phyloP scores from a whole-genome alignment of 2,113 vertebrate species.

The Bujurquina vittata region DNA sequence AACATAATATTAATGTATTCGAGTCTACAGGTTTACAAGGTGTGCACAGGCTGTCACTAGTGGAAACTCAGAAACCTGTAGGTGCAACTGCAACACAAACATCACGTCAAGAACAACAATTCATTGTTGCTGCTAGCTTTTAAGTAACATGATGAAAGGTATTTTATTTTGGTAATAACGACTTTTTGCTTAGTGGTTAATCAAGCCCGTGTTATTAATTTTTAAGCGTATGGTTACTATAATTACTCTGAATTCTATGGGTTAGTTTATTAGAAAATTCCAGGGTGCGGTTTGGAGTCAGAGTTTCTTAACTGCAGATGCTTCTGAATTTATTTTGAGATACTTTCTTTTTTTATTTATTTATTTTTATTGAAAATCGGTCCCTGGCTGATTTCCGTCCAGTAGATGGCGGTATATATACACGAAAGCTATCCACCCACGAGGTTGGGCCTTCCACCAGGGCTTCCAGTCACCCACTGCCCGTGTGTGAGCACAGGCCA shows the following conservation, averaged over 20 bases:
- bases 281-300: background rate
- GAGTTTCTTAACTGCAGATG: background rate
- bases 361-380: background rate
- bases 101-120: background rate
- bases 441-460: constrained; percentile 7
- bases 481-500: constrained; percentile 40
- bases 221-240: background rate
- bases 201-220: background rate
- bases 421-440: constrained; percentile 24
- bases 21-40: background rate
- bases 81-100: background rate
- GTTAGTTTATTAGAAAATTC: background rate
- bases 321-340: constrained; percentile 2
- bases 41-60: background rate
- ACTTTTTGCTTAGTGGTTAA: background rate
- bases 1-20: constrained; percentile 4
- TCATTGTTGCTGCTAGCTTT: background rate
- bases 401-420: constrained; percentile 79
- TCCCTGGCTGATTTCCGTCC: constrained; percentile 15
- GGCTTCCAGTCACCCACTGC: background rate
- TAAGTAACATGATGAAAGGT: background rate
- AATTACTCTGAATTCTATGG: background rate
- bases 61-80: background rate
- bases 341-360: background rate
- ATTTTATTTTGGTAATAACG: background rate